Conservation (phyloP, 2,113 vertebrate genomes). For the Falco punctatus region DNA sequence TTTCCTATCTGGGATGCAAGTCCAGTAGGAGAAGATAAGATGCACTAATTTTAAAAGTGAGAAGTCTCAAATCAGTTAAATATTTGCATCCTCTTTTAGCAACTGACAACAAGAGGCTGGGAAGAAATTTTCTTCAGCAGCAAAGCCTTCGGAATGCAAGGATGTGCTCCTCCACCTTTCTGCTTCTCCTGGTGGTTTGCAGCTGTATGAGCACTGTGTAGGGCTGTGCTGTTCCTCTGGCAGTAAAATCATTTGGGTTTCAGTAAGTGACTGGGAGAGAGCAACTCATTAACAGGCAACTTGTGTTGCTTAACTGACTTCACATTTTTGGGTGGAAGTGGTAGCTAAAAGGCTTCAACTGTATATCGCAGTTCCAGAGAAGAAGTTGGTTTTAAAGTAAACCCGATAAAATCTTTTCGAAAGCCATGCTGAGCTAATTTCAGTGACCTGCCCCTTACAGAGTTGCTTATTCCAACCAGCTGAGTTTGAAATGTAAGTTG, state of each 20-base stretch:
- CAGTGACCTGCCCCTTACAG: not conserved
- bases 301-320: not conserved
- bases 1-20: not conserved
- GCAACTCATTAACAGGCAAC: not conserved
- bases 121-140: not conserved
- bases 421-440: not conserved
- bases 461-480: not conserved
- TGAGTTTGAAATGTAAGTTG: not conserved
- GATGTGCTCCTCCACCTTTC: not conserved
- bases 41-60: not conserved
- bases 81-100: not conserved
- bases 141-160: not conserved
- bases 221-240: not conserved
- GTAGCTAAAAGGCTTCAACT: not conserved
- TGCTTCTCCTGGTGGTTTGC: not conserved
- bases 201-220: not conserved
- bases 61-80: not conserved
- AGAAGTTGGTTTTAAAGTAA: not conserved
- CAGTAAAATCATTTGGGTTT: not conserved
- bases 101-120: not conserved
- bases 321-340: not conserved
- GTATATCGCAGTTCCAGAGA: not conserved
- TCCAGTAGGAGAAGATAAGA: not conserved
- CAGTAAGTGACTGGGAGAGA: not conserved
- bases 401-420: not conserved